Percentiles rank a stretch among this genome's conserved stretches.
These are phyloP conservation scores for Cephus cinctus DNA, from an alignment of 1,140 invertebrate genomes.

Conservation along the genomic window DNA sequence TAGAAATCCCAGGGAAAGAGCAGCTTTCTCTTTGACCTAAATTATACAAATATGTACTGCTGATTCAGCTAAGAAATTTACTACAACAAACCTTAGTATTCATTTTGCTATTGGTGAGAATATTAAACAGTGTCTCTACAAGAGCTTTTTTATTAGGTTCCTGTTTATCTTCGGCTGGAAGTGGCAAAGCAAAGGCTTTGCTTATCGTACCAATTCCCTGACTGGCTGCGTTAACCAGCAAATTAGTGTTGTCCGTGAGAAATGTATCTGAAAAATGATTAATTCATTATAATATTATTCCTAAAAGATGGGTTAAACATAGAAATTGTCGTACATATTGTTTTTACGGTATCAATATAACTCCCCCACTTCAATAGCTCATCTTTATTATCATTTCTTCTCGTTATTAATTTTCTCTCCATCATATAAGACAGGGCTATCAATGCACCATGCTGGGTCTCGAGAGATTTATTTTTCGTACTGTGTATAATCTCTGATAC, in stretches of 20 bases:
- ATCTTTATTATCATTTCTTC: conserved; percentile 43
- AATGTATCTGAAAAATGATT: conserved; percentile 57
- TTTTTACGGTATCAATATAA: conserved; percentile 57
- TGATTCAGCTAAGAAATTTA: conserved; percentile 4
- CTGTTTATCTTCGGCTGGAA: conserved; percentile 56
- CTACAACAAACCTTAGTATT: conserved; percentile 57
- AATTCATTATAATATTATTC: conserved; percentile 6
- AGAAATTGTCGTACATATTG: conserved; percentile 59
- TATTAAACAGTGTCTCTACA: conserved; percentile 61
- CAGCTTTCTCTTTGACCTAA: conserved; percentile 70
- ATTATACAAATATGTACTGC: conserved; percentile 19
- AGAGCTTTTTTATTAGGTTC: conserved; percentile 61
- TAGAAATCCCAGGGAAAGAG: conserved; percentile 69
- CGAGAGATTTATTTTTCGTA: conserved; percentile 61
- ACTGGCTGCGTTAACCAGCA: conserved; percentile 65
- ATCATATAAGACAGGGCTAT: conserved; percentile 67
- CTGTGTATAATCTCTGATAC: conserved; percentile 58
- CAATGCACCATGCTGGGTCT: conserved; percentile 73
- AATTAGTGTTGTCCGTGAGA: conserved; percentile 58
- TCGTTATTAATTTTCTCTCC: conserved; percentile 61
- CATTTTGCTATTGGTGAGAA: conserved; percentile 64
- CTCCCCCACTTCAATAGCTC: conserved; percentile 53
- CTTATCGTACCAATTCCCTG: conserved; percentile 69
- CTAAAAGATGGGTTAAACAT: conserved; percentile 14
- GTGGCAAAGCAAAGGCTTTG: conserved; percentile 64